Conservation (phyloP, 1,140 invertebrate species). For the Listronotus bonariensis region DNA sequence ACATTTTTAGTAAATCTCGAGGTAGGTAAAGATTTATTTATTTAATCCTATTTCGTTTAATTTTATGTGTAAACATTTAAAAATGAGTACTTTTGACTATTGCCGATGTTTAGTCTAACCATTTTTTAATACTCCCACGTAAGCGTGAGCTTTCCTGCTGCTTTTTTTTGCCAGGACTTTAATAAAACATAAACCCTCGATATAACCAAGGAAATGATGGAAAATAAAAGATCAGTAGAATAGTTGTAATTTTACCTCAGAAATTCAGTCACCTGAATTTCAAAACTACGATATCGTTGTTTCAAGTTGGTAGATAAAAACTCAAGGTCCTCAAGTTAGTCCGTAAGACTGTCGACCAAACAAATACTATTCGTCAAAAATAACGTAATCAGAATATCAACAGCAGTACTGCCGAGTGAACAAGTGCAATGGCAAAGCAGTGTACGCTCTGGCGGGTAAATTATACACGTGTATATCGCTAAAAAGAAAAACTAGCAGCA, state of each 20-base stretch:
- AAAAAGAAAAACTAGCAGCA: slow-evolving; percentile 25
- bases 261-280: slow-evolving; percentile 39
- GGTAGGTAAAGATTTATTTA: too few relatives aligned
- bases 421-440: slow-evolving; percentile 16
- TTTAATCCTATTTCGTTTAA: too few relatives aligned
- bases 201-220: not conserved
- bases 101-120: too few relatives aligned
- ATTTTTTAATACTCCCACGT: too few relatives aligned
- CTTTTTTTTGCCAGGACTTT: not conserved
- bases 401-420: slow-evolving; percentile 9
- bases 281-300: slow-evolving; percentile 42
- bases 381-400: slow-evolving; percentile 28
- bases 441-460: slow-evolving; percentile 10
- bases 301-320: slow-evolving; percentile 42
- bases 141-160: not conserved
- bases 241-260: slow-evolving; percentile 28
- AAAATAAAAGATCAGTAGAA: slow-evolving; percentile 14
- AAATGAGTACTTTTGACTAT: too few relatives aligned
- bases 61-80: too few relatives aligned
- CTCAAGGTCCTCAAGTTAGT: slow-evolving; percentile 45
- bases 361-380: slow-evolving; percentile 30
- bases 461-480: slow-evolving; percentile 12
- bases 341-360: slow-evolving; percentile 42
- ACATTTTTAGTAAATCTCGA: too few relatives aligned
- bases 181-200: not conserved